A percentile compares a stretch with the other conserved stretches of the same genome.
Conservation (phyloP, 1,140 invertebrate genomes). For the Diprion similis region DNA sequence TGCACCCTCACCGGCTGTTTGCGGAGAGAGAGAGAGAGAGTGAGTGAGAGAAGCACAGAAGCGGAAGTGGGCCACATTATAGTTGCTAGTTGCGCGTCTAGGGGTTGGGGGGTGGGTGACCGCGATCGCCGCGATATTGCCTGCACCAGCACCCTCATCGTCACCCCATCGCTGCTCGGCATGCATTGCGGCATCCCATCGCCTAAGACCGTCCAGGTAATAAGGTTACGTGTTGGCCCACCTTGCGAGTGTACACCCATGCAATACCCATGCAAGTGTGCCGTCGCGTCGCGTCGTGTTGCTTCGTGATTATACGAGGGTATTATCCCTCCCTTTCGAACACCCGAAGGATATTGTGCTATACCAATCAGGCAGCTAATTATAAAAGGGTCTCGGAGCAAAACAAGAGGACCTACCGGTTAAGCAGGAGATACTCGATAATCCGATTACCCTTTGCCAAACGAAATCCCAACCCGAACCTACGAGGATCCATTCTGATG, state of each 20-base stretch:
- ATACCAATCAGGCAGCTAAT: not conserved
- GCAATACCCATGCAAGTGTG: not conserved
- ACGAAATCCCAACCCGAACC: not conserved
- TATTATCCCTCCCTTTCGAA: not conserved
- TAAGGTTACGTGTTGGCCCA: not conserved
- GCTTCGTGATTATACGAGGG: not conserved
- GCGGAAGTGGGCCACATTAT: too few species aligned
- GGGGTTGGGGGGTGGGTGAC: too few species aligned
- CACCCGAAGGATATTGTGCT: not conserved
- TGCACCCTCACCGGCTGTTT: too few species aligned
- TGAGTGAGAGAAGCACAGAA: too few species aligned
- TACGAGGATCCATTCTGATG: not conserved
- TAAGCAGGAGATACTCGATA: not conserved
- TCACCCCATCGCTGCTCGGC: not conserved
- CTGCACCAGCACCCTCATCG: too few species aligned
- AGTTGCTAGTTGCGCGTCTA: too few species aligned
- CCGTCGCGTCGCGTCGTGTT: not conserved
- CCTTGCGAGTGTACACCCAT: not conserved
- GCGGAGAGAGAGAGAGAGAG: too few species aligned
- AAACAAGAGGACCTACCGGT: not conserved
- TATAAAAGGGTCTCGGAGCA: conserved; percentile 7
- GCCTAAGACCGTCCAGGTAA: not conserved
- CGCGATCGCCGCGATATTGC: too few species aligned
- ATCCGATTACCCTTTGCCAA: not conserved
- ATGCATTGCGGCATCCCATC: not conserved